A percentile compares a stretch with the other conserved stretches of the same genome.
These are phyloP conservation scores for Gastrophryne carolinensis DNA, from an alignment of 2,797 vertebrate genomes.

Conservation along the genomic window DNA sequence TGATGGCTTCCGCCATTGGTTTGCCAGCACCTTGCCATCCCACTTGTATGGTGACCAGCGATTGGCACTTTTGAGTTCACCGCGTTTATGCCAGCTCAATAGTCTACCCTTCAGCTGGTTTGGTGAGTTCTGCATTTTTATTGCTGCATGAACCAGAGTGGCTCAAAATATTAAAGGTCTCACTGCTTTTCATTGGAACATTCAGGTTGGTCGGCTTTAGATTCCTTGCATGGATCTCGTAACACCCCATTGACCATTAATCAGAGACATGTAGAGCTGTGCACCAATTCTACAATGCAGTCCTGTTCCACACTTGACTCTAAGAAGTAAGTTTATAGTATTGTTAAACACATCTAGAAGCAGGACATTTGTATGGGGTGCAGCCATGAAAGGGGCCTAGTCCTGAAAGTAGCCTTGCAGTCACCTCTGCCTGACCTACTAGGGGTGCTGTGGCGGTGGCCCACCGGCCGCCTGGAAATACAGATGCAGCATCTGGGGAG, in stretches of 20 bases:
- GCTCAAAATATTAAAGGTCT: neutral
- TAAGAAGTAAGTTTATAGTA: conserved; percentile 39
- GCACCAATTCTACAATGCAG: neutral
- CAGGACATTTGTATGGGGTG: too few species aligned
- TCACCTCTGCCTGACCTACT: too few species aligned
- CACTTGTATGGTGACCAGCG: conserved; percentile 66
- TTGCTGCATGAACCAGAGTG: neutral
- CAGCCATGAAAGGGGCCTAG: too few species aligned
- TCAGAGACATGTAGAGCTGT: neutral
- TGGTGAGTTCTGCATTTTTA: neutral
- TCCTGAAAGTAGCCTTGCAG: too few species aligned
- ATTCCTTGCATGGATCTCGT: neutral
- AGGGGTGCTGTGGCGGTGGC: too few species aligned
- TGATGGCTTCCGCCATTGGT: conserved; percentile 67
- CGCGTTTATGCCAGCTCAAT: conserved; percentile 58
- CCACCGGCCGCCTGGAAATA: too few species aligned
- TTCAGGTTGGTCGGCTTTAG: neutral
- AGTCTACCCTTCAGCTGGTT: neutral
- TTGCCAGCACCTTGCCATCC: conserved; percentile 61
- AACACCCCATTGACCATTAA: neutral
- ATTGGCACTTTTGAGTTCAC: conserved; percentile 63
- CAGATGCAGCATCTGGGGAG: too few species aligned
- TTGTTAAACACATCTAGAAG: too few species aligned
- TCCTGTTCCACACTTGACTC: neutral
- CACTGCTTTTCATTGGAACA: neutral